A percentile compares a stretch with the other conserved stretches of the same genome.
Conservation (phyloP, 2,113 vertebrate genomes). For the Capreolus pygargus region DNA sequence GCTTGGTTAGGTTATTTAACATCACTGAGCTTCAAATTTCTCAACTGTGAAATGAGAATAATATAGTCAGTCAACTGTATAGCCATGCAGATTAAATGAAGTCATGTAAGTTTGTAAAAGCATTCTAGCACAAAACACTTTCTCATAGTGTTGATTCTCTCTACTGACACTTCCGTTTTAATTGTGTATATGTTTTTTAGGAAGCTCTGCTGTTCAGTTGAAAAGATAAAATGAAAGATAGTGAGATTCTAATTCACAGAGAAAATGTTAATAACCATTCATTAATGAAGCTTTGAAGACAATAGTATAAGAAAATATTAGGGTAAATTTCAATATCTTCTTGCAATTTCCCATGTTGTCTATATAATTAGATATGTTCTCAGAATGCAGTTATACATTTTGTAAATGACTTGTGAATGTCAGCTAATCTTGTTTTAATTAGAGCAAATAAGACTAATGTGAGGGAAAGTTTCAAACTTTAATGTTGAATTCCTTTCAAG, state of each 20-base stretch:
- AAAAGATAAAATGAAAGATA: background rate
- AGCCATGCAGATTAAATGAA: background rate
- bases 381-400: constrained; percentile 59
- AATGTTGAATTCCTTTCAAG: constrained; percentile 65
- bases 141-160: background rate
- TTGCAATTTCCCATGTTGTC: constrained; percentile 40
- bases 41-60: background rate
- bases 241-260: background rate
- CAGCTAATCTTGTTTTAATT: constrained; percentile 76
- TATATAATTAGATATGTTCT: constrained; percentile 69
- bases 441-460: constrained; percentile 64
- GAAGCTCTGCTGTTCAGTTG: background rate
- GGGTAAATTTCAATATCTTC: constrained; percentile 42
- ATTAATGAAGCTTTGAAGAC: constrained; percentile 44
- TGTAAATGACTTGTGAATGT: constrained; percentile 65
- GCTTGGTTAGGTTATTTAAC: background rate
- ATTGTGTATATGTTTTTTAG: background rate
- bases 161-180: background rate
- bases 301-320: constrained; percentile 43
- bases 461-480: constrained; percentile 58
- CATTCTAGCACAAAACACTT: background rate
- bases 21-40: background rate
- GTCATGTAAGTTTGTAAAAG: background rate
- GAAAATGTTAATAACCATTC: background rate
- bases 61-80: background rate